Evolutionary conservation across 2,888 invertebrate genomes (phyloP).

Genomic region (Cataglyphis cursor): DNA sequence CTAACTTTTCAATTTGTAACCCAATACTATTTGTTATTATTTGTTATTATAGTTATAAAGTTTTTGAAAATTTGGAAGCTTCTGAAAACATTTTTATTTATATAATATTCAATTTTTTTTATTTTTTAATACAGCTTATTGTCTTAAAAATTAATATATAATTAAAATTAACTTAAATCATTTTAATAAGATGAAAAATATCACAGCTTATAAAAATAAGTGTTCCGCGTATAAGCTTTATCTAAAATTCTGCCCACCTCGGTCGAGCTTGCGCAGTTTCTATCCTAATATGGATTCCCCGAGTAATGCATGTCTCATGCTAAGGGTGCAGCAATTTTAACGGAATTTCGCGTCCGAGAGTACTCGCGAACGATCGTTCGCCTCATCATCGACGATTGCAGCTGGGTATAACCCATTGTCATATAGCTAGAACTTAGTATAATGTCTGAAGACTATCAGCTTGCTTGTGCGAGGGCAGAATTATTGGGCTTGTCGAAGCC

Average conservation of each 20-base stretch:
- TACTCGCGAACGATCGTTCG: constrained; percentile 25
- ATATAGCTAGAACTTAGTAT: constrained; percentile 12
- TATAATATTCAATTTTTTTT: background rate
- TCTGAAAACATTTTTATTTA: background rate
- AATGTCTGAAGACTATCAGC: constrained; percentile 88
- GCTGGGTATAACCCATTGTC: background rate
- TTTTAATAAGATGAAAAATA: background rate
- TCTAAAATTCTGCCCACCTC: constrained; percentile 31
- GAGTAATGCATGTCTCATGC: constrained; percentile 61
- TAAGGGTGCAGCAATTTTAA: constrained; percentile 48
- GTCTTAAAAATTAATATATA: constrained; percentile 26
- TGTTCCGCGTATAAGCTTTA: background rate
- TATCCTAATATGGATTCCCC: constrained; percentile 81
- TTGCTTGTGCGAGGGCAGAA: constrained; percentile 93
- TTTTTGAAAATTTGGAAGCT: background rate
- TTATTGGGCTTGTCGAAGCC: constrained; percentile 92
- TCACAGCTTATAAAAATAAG: background rate
- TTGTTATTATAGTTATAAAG: background rate
- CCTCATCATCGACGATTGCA: background rate
- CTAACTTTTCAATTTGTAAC: background rate
- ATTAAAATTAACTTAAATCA: constrained; percentile 5
- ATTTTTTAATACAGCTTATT: background rate
- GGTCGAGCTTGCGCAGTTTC: constrained; percentile 80
- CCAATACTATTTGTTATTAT: background rate
- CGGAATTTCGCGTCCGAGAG: constrained; percentile 23